Percentiles rank a stretch among this genome's conserved stretches.
Evolutionary conservation across 2,113 vertebrate species (phyloP).

Genomic region (Lophotis ruficrista): DNA sequence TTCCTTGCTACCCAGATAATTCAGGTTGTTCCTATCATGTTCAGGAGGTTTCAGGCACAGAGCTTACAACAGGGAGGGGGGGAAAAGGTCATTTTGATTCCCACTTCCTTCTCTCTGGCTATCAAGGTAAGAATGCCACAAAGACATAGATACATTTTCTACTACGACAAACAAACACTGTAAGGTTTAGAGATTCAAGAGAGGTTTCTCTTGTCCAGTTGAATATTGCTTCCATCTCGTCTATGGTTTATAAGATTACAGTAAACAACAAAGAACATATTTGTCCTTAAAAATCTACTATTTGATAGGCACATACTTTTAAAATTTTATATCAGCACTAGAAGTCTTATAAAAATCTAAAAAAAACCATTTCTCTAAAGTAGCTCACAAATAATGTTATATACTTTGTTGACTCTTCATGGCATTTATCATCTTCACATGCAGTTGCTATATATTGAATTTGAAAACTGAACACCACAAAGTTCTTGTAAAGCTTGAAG

Average conservation of each 20-base stretch:
- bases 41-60: neutral
- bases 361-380: neutral
- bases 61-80: neutral
- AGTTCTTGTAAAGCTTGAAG: slow-evolving; percentile 52
- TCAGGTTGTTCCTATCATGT: neutral
- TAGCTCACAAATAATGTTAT: neutral
- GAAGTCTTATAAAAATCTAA: neutral
- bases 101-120: neutral
- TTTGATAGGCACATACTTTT: neutral
- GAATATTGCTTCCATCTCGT: neutral
- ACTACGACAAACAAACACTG: neutral
- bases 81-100: neutral
- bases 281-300: neutral
- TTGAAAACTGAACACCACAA: slow-evolving; percentile 31
- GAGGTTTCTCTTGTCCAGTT: neutral
- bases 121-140: neutral
- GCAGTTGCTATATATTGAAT: neutral
- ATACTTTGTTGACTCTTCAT: neutral
- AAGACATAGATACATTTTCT: neutral
- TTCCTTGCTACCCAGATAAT: neutral
- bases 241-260: neutral
- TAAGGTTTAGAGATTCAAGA: neutral
- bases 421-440: slow-evolving; percentile 14
- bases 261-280: neutral
- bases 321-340: neutral